Percentiles rank a stretch among this genome's conserved stretches.
Conservation (phyloP, 2,113 vertebrate species). For the Hucho hucho region DNA sequence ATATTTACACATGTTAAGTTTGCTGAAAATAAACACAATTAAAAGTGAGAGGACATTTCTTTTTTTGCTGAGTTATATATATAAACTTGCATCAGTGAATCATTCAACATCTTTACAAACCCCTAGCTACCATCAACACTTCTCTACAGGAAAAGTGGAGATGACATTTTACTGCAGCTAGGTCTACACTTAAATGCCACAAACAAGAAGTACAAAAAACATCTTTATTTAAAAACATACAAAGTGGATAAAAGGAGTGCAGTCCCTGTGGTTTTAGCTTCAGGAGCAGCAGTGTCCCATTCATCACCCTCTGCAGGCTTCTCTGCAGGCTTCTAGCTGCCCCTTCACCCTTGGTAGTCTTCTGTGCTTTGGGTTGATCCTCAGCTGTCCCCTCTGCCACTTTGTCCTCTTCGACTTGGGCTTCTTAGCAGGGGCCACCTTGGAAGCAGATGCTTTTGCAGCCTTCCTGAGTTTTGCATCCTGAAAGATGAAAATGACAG, state of each 20-base stretch:
- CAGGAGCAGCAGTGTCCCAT: slow-evolving; percentile 2
- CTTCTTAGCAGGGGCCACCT: slow-evolving; percentile 63
- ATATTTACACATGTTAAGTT: too few relatives aligned
- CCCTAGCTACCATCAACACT: too few relatives aligned
- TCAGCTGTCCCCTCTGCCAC: neutral
- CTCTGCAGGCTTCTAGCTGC: slow-evolving; percentile 19
- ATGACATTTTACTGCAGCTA: neutral
- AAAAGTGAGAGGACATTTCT: too few relatives aligned
- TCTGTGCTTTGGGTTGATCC: neutral
- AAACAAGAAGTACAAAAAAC: neutral
- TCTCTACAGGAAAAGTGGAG: neutral
- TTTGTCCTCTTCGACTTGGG: slow-evolving; percentile 58
- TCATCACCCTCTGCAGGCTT: neutral
- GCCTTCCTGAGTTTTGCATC: slow-evolving; percentile 38
- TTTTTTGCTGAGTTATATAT: too few relatives aligned
- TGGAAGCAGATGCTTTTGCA: slow-evolving; percentile 27
- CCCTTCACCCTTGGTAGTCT: neutral
- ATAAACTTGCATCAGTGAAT: too few relatives aligned
- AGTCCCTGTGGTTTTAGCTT: slow-evolving; percentile 23
- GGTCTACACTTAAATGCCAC: neutral
- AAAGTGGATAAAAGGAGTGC: neutral
- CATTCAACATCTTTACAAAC: neutral
- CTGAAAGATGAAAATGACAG: slow-evolving; percentile 30
- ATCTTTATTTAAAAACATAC: slow-evolving; percentile 44
- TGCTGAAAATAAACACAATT: too few relatives aligned